These are phyloP conservation scores for Tautogolabrus adspersus DNA, from an alignment of 2,113 vertebrate species.

Conservation along the genomic window DNA sequence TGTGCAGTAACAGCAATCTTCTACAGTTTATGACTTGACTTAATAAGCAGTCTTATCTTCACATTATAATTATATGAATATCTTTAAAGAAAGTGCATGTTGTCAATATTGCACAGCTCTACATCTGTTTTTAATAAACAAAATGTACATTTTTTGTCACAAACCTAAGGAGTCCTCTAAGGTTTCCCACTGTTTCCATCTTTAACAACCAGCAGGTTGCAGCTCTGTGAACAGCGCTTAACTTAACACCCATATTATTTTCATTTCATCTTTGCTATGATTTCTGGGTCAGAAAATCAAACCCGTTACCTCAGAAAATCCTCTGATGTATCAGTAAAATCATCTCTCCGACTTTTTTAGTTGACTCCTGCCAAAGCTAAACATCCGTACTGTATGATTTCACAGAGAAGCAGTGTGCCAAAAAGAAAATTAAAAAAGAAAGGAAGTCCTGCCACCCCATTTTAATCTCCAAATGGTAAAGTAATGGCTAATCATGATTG, in stretches of 20 bases:
- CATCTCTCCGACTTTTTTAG: conserved; percentile 10
- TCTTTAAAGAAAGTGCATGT: not conserved
- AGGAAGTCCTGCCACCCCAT: conserved; percentile 1
- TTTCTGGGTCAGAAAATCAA: conserved; percentile 25
- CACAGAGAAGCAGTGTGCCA: conserved; percentile 32
- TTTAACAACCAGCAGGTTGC: not conserved
- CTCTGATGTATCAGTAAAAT: conserved; percentile 2
- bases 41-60: conserved; percentile 23
- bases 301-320: not conserved
- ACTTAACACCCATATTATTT: conserved; percentile 2
- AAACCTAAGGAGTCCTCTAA: no score
- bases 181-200: not conserved
- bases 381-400: conserved; percentile 28
- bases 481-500: conserved; percentile 19
- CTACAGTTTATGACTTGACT: not conserved
- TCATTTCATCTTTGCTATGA: conserved; percentile 9
- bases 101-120: not conserved
- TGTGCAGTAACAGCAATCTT: not conserved
- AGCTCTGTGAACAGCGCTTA: conserved; percentile 1
- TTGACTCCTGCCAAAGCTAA: conserved; percentile 25
- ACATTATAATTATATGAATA: not conserved
- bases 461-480: conserved; percentile 22
- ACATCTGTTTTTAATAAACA: not conserved
- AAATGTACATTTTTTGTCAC: not conserved
- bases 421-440: conserved; percentile 3